A percentile compares a stretch with the other conserved stretches of the same genome.
These are phyloP conservation scores for Melolontha melolontha DNA, from an alignment of 2,888 invertebrate genomes.

Conservation along the genomic window DNA sequence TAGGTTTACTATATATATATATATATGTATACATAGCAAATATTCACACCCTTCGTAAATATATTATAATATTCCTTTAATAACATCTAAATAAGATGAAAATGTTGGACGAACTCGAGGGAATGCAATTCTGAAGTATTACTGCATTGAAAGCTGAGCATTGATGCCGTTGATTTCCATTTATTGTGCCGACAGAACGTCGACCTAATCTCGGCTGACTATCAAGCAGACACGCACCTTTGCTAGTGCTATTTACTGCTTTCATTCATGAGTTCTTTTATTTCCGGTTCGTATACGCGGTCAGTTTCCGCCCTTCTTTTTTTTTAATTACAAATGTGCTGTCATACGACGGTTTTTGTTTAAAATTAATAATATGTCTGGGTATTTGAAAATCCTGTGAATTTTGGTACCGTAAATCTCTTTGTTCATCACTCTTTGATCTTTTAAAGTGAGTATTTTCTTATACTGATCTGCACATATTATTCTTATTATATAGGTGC, in stretches of 20 bases:
- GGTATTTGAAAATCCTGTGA: constrained; percentile 2
- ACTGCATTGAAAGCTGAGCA: neutral
- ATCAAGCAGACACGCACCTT: constrained; percentile 51
- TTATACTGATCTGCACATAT: no score
- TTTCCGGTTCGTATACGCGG: constrained; percentile 50
- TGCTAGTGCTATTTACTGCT: constrained; percentile 43
- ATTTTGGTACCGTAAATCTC: neutral
- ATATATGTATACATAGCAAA: no score
- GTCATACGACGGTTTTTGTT: constrained; percentile 14
- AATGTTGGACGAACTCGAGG: constrained; percentile 14
- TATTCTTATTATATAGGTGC: no score
- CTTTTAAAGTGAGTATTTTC: no score
- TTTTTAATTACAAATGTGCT: constrained; percentile 32
- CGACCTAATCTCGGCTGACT: constrained; percentile 54
- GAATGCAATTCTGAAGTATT: constrained; percentile 13
- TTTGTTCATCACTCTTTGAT: neutral
- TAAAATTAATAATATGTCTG: constrained; percentile 30
- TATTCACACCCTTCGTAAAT: neutral
- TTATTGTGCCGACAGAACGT: constrained; percentile 46
- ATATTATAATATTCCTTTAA: neutral
- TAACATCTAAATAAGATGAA: no score
- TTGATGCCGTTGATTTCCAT: constrained; percentile 10
- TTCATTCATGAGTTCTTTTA: constrained; percentile 35
- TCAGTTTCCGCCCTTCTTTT: constrained; percentile 36
- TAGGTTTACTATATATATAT: no score